Evolutionary conservation across 2,797 vertebrate genomes (phyloP), one percentile per base, ranked within the genome.

Genomic region (Graptemys geographica): DNA sequence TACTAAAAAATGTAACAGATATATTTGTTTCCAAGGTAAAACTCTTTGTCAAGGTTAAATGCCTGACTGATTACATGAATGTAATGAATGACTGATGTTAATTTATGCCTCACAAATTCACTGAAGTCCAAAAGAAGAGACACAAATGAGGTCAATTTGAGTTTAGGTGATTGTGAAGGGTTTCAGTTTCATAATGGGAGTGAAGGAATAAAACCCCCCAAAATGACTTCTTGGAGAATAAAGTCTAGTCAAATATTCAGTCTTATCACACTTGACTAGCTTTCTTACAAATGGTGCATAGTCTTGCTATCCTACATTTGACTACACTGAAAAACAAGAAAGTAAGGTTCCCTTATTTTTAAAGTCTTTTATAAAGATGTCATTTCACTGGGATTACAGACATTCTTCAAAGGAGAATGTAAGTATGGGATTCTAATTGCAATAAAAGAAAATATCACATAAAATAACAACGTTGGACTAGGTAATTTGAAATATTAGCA

Each of bases 351-450:
- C 65, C 47, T 80, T 95, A 33, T 94, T 44, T 78, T 88, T 19
- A 41, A 1, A 21, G 1, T 4, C 69, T 57, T 41, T 5, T 0
- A 19, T 76, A 6, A 76, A 0, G 2, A 62, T 11, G 1, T 1
- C 56, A 41, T 91, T 86, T 83, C 57, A 6, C 49, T 53, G 41
- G 8, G 10, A 62, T 53, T 86, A 19, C 3, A 92, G 25, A 65
- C 41, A 2, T 79, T 79, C 51, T n/a, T 79, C 18, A 79, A 79
- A 52, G 19, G 51, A 52, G 16, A n/a, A 7, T 23, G 33, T 79
- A 49, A 51, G 69, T 41, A 74, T 41, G 23, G 10, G 47, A 51
- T 51, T 79, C 16, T 51, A 49, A 51, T 18, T 19, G 2, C 5
- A 83, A 11, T n/a, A 87, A 86, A 19, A 4, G 37, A 44, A 74